These are phyloP conservation scores for Agrilus cyanescens DNA, from an alignment of 2,888 invertebrate genomes.

Conservation along the genomic window DNA sequence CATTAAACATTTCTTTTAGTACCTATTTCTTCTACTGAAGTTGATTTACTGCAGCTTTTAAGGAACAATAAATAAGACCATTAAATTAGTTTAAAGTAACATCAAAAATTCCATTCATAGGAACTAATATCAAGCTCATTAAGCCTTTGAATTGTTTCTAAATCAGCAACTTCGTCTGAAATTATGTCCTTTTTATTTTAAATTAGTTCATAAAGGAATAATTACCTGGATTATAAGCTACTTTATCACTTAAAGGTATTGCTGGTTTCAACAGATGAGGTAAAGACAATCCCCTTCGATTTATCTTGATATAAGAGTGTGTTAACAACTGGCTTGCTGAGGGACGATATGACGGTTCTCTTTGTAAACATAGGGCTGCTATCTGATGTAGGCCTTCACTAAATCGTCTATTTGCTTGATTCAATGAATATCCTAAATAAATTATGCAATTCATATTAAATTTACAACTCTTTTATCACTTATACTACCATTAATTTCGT, in stretches of 20 bases:
- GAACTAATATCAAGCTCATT: conserved; percentile 50
- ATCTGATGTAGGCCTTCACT: conserved; percentile 68
- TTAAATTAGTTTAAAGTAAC: conserved; percentile 1
- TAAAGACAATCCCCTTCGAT: conserved; percentile 46
- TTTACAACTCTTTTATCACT: not conserved
- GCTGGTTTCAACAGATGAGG: conserved; percentile 55
- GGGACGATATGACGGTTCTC: conserved; percentile 58
- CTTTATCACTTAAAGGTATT: conserved; percentile 51
- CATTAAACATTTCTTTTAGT: no score
- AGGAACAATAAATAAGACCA: not conserved
- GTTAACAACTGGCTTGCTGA: conserved; percentile 54
- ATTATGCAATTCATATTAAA: not conserved
- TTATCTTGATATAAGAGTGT: conserved; percentile 68
- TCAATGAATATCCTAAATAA: conserved; percentile 23
- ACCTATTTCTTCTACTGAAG: no score
- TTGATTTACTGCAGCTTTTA: no score
- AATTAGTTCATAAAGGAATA: conserved; percentile 10
- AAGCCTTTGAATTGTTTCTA: conserved; percentile 45
- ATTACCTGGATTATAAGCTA: conserved; percentile 41
- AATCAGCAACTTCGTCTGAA: conserved; percentile 51
- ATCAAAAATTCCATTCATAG: conserved; percentile 53
- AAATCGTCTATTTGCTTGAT: conserved; percentile 50
- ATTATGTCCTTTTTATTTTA: conserved; percentile 10
- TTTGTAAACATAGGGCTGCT: conserved; percentile 58
- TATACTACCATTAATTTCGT: conserved; percentile 27